Conservation (phyloP, 2,113 vertebrate species). For the Mobula birostris region DNA sequence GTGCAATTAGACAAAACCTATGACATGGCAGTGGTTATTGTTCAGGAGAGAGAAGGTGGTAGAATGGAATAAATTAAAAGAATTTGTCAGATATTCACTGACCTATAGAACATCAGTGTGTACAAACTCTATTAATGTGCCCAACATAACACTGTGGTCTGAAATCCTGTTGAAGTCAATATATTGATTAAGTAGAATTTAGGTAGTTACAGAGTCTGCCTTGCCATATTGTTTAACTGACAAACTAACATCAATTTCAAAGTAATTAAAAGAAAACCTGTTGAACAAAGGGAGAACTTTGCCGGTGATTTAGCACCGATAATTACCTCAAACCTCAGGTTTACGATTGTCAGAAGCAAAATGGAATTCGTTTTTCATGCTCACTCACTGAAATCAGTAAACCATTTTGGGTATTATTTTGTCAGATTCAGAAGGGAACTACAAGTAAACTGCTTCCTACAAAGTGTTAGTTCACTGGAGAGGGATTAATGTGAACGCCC, state of each 20-base stretch:
- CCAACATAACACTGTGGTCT: not conserved
- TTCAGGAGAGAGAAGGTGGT: not conserved
- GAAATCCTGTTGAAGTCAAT: not conserved
- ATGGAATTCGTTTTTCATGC: not conserved
- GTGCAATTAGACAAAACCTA: not conserved
- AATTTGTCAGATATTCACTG: too few relatives aligned
- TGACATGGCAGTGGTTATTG: not conserved
- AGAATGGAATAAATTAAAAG: not conserved
- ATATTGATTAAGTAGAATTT: not conserved
- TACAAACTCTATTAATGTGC: not conserved
- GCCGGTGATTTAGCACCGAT: not conserved
- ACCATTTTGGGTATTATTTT: not conserved
- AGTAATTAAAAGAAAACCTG: not conserved
- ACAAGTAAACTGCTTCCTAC: not conserved
- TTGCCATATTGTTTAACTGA: not conserved
- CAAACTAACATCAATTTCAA: conserved; percentile 1
- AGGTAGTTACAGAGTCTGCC: not conserved
- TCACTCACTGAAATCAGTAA: not conserved
- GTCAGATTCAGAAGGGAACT: not conserved
- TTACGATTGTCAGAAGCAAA: not conserved
- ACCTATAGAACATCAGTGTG: not conserved
- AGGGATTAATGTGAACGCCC: too few relatives aligned
- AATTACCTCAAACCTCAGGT: not conserved
- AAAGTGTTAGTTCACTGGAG: not conserved
- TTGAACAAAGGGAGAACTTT: not conserved